phyloP scores from a whole-genome alignment of 2,113 vertebrate genomes.

The Gavia stellata region DNA sequence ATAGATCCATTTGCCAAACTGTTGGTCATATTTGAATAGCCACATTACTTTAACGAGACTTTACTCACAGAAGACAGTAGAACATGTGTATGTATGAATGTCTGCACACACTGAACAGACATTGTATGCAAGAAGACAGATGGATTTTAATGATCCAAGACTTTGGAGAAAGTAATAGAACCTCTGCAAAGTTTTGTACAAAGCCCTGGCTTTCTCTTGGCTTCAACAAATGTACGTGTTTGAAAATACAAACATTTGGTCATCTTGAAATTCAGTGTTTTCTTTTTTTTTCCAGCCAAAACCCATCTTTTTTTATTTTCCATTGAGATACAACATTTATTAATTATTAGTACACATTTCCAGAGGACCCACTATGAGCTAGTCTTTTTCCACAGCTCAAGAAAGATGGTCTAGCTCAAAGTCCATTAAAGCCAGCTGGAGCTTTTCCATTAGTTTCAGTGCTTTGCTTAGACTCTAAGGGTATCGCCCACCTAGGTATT shows the following conservation, averaged over 20 bases:
- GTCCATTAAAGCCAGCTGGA: not conserved
- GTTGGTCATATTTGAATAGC: not conserved
- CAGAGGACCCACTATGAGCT: not conserved
- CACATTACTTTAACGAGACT: not conserved
- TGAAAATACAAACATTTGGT: constrained; percentile 3
- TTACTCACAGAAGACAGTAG: not conserved
- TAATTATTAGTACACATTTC: not conserved
- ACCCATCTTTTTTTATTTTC: not conserved
- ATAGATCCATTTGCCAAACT: not conserved
- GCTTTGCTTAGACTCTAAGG: not conserved
- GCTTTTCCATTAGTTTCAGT: not conserved
- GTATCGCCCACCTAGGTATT: not conserved
- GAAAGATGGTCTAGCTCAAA: not conserved
- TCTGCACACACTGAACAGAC: not conserved
- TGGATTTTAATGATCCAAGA: not conserved
- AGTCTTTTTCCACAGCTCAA: not conserved
- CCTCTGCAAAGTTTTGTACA: not conserved
- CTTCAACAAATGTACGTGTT: not conserved
- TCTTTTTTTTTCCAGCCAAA: not conserved
- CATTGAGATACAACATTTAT: not conserved
- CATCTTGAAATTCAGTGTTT: not conserved
- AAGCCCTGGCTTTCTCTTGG: not conserved
- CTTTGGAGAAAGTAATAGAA: not conserved
- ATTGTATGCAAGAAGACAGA: not conserved
- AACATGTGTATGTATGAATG: not conserved